phyloP scores from a whole-genome alignment of 2,888 invertebrate genomes.

The Drosophila kambysellisi region DNA sequence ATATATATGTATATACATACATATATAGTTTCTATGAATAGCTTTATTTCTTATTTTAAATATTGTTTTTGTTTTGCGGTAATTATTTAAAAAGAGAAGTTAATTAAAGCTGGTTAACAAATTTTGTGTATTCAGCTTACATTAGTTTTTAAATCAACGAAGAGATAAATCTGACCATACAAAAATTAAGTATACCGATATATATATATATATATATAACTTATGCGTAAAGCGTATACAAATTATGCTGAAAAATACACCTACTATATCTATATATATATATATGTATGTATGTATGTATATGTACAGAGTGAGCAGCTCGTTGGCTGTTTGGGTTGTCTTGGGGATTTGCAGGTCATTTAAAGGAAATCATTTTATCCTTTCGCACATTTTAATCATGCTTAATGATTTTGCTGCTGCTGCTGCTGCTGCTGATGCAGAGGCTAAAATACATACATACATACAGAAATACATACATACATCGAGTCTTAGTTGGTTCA shows the following conservation, averaged over 20 bases:
- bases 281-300: too few species aligned
- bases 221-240: not conserved
- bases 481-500: conserved; percentile 6
- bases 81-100: not conserved
- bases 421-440: not conserved
- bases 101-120: not conserved
- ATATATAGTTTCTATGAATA: not conserved
- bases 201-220: not conserved
- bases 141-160: not conserved
- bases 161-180: not conserved
- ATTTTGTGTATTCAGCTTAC: not conserved
- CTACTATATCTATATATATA: not conserved
- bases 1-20: not conserved
- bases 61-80: too few species aligned
- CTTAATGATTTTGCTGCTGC: conserved; percentile 50
- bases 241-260: conserved; percentile 1
- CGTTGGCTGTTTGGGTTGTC: conserved; percentile 1
- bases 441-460: conserved; percentile 1
- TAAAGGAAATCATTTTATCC: conserved; percentile 65
- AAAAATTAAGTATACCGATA: not conserved
- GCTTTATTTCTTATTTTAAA: not conserved
- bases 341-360: conserved; percentile 30
- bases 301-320: not conserved
- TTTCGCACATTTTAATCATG: conserved; percentile 73
- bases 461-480: not conserved